Evolutionary conservation across 2,113 vertebrate genomes (phyloP), one percentile per base, ranked within the genome.

Genomic region (Aptenodytes patagonicus): DNA sequence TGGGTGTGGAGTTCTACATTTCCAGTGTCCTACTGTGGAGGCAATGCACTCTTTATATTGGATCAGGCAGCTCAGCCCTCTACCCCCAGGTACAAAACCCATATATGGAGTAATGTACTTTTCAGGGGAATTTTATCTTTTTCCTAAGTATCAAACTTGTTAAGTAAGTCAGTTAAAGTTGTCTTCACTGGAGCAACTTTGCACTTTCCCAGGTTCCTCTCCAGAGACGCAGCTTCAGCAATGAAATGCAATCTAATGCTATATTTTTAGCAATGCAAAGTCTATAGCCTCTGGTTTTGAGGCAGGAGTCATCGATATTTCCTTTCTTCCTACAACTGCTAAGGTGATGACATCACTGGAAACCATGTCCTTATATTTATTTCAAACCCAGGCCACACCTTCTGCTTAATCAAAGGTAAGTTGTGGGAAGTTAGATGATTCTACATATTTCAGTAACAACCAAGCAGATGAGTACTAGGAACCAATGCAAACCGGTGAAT

Each of bases 381-480:
- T 93, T 73, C 46, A 82, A 66, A 60, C 16, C 29, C 54, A 89
- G 64, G n/a, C 5, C 19, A 55, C 8, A 66, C 21, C 24, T 82
- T 72, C 13, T 24, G 4, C 25, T 82, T 66, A 80, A 89, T 83
- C 79, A 91, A 94, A 87, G 20, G 60, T 22, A 83, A 81, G n/a
- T 57, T 89, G 19, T 80, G n/a, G 83, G 87, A 95, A 97, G 78
- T 73, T 42, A 73, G 32, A 28, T 32, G 24, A 79, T 83, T 93
- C 82, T 91, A 73, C 44, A 5, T 42, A 71, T 49, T 54, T 79
- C 70, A 79, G 54, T 51, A 90, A 82, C 14, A 89, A 26, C 12
- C 62, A 57, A 57, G 38, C 40, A 84, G 62, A 58, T 24, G 22
- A 78, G 44, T 81, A 21, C 28, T 19, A 60, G 44, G 26, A 87